Base-by-base conservation (phyloP, 2,888 invertebrate species). In the Agrotis exclamationis region DNA sequence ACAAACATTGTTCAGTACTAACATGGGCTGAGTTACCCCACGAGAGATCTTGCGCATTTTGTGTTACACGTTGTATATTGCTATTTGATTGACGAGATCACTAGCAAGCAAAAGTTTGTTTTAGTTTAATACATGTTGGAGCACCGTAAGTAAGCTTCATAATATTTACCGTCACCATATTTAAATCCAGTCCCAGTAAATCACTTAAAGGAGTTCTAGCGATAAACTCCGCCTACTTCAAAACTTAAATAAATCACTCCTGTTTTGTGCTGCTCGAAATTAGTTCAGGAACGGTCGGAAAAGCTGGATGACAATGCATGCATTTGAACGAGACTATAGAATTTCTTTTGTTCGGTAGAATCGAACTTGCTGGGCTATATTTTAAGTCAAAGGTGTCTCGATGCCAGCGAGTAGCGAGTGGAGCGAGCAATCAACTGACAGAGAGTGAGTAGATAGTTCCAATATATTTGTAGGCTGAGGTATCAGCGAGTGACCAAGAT, bases 171-270 rank as follows among this genome's bases (percentile, higher is more conserved):
- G 51, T 48, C 70, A 48, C n/a, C 9, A 62, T 14, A 63, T 63
- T 77, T 57, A 71, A 53, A 73, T 62, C 28, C 60, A 50, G 73
- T 24, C 53, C 39, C 60, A 60, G 48, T 78, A 76, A 76, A 76
- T 72, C 73, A 79, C 48, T 54, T 50, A n/a, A 39, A 53, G 22
- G 33, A 73, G 48, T 57, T 57, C 44, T 24, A 18, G 60, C 56
- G 22, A 53, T 79, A 62, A 62, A 65, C 48, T 58, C 71, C 65
- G 33, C 73, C 79, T 45, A 28, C 65, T 73, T 58, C 60, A 13
- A 51, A 76, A 73, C 74, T 65, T 20, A 33, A 1, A 79, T 79
- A 76, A 76, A 73, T 79, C 79, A 78, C 16, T 71, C 45, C 48
- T 50, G 53, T 77, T 58, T 60, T 78, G 50, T 70, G 48, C 18